Percentiles rank a stretch among this genome's conserved stretches.
Evolutionary conservation across 2,113 vertebrate species (phyloP).

Genomic region (Heterotis niloticus): DNA sequence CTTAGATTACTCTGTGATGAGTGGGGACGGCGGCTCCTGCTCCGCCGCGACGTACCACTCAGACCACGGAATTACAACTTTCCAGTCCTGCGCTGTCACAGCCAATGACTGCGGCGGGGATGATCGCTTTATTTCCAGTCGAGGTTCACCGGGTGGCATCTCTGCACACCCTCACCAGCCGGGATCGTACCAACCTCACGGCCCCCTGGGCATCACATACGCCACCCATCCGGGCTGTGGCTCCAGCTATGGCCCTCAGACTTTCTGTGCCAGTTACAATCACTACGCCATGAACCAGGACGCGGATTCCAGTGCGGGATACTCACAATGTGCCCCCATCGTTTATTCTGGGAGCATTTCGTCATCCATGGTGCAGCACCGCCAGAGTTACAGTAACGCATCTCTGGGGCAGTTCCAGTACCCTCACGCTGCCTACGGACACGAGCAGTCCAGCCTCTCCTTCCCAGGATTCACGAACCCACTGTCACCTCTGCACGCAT

Average conservation of each 20-base stretch:
- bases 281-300: conserved; percentile 86
- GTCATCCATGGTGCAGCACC: conserved; percentile 76
- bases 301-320: conserved; percentile 76
- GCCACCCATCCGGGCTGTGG: conserved; percentile 75
- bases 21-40: conserved; percentile 77
- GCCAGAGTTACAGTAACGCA: conserved; percentile 79
- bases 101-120: conserved; percentile 81
- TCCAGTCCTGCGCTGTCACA: conserved; percentile 87
- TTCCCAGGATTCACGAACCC: conserved; percentile 76
- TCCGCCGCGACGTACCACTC: conserved; percentile 81
- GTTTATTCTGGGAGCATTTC: conserved; percentile 89
- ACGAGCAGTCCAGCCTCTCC: conserved; percentile 76
- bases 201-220: conserved; percentile 78
- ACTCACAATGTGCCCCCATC: conserved; percentile 78
- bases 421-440: conserved; percentile 76
- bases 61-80: conserved; percentile 93
- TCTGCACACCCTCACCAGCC: conserved; percentile 70
- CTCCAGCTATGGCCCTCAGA: conserved; percentile 77
- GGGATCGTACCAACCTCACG: conserved; percentile 76
- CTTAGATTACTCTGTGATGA: conserved; percentile 86
- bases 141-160: conserved; percentile 78
- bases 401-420: conserved; percentile 79
- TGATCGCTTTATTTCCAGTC: conserved; percentile 81
- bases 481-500: conserved; percentile 80
- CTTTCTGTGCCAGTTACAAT: conserved; percentile 80